phyloP scores from a whole-genome alignment of 1,140 invertebrate genomes.

The Gryon sp. region DNA sequence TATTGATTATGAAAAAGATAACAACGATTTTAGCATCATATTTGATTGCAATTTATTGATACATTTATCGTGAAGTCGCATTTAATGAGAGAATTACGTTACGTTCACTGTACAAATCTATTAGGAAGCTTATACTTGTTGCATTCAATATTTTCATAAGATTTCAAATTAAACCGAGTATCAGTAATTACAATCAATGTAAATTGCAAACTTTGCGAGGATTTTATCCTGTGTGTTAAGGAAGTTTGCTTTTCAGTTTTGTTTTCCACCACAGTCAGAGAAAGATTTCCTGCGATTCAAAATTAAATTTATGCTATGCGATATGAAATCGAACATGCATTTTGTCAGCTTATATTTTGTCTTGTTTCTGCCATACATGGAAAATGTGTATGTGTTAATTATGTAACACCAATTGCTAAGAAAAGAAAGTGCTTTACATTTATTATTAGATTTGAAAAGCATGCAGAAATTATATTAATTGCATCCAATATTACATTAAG shows the following conservation, averaged over 20 bases:
- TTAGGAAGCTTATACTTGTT: constrained; percentile 9
- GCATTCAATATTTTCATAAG: constrained; percentile 12
- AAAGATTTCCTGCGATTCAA: not conserved
- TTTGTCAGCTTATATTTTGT: constrained; percentile 1
- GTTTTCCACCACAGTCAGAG: constrained; percentile 1
- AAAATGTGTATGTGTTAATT: constrained; percentile 5
- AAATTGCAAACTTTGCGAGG: constrained; percentile 2
- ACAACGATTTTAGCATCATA: constrained; percentile 29
- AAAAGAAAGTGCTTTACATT: too few relatives aligned
- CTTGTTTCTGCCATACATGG: not conserved
- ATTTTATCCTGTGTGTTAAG: constrained; percentile 19
- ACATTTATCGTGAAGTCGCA: constrained; percentile 27
- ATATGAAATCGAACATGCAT: constrained; percentile 2
- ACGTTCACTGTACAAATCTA: constrained; percentile 30
- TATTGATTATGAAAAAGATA: constrained; percentile 48
- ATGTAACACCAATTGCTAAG: too few relatives aligned
- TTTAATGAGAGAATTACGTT: constrained; percentile 33
- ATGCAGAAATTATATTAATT: too few relatives aligned
- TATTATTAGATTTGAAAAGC: too few relatives aligned
- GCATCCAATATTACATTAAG: too few relatives aligned
- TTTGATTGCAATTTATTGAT: constrained; percentile 51
- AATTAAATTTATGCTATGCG: constrained; percentile 22
- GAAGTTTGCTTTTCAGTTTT: constrained; percentile 12
- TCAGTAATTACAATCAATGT: constrained; percentile 35
- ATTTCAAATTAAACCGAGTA: constrained; percentile 16